Conservation (phyloP, 2,113 vertebrate species). For the Prietella phreatophila region DNA sequence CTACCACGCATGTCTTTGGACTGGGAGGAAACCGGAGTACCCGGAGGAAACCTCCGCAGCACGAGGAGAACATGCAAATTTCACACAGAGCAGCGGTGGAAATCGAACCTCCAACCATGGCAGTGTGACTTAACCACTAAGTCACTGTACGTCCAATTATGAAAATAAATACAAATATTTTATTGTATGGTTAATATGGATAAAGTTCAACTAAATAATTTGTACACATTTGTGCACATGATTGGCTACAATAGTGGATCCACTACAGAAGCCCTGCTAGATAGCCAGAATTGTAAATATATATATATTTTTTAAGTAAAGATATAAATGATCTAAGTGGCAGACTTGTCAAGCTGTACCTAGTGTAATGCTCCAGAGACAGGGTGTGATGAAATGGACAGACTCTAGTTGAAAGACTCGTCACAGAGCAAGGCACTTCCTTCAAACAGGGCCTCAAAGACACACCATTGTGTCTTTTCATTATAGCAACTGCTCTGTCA, state of each 20-base stretch:
- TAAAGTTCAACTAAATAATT: not conserved
- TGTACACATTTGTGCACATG: not conserved
- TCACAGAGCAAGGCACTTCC: conserved; percentile 5
- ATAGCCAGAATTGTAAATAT: not conserved
- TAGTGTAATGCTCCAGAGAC: conserved; percentile 6
- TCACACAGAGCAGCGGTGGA: too few species aligned
- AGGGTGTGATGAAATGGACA: conserved; percentile 50
- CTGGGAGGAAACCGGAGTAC: too few species aligned
- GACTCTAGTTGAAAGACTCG: conserved; percentile 38
- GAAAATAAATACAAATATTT: not conserved
- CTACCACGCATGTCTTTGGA: too few species aligned
- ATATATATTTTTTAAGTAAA: not conserved
- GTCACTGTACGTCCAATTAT: not conserved
- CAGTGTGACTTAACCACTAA: too few species aligned
- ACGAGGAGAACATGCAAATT: too few species aligned
- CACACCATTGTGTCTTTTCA: conserved; percentile 29
- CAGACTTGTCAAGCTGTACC: conserved; percentile 32
- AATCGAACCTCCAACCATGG: too few species aligned
- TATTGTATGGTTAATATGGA: not conserved
- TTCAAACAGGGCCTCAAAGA: not conserved
- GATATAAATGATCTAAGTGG: conserved; percentile 10
- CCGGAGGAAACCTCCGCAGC: too few species aligned
- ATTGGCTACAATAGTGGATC: not conserved
- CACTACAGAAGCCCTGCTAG: too few species aligned
- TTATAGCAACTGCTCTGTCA: conserved; percentile 43